Conservation (phyloP, 2,113 vertebrate genomes). For the Ptychochromis oligacanthus region DNA sequence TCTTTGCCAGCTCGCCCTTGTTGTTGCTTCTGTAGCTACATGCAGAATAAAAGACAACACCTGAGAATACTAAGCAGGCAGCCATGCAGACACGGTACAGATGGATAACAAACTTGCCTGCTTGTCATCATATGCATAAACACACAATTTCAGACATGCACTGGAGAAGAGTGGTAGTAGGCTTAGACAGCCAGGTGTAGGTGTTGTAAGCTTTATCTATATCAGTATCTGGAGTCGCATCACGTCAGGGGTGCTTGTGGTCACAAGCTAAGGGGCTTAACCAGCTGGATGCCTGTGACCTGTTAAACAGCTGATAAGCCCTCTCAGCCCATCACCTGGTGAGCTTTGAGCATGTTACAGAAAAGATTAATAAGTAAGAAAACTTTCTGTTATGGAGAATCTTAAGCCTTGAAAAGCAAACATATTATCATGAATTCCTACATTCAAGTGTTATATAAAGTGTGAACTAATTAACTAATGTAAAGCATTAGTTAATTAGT, state of each 20-base stretch:
- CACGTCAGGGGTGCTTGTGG: constrained; percentile 57
- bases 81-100: constrained; percentile 51
- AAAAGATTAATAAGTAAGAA: constrained; percentile 14
- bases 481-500: background rate
- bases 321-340: constrained; percentile 46
- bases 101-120: constrained; percentile 45
- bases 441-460: background rate
- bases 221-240: constrained; percentile 60
- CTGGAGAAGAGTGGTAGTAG: background rate
- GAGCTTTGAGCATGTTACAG: constrained; percentile 17
- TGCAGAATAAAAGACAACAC: constrained; percentile 28
- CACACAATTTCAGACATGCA: background rate
- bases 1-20: constrained; percentile 30
- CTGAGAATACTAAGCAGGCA: constrained; percentile 60
- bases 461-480: background rate
- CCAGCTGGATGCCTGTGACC: constrained; percentile 63
- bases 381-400: background rate
- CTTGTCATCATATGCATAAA: constrained; percentile 30
- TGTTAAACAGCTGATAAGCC: constrained; percentile 66
- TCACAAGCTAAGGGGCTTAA: constrained; percentile 69
- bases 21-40: constrained; percentile 46
- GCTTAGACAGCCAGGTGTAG: constrained; percentile 32
- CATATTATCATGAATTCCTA: background rate
- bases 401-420: background rate
- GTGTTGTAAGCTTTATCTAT: constrained; percentile 39